phyloP scores from a whole-genome alignment of 1,140 invertebrate genomes.

The Nasonia vitripennis region DNA sequence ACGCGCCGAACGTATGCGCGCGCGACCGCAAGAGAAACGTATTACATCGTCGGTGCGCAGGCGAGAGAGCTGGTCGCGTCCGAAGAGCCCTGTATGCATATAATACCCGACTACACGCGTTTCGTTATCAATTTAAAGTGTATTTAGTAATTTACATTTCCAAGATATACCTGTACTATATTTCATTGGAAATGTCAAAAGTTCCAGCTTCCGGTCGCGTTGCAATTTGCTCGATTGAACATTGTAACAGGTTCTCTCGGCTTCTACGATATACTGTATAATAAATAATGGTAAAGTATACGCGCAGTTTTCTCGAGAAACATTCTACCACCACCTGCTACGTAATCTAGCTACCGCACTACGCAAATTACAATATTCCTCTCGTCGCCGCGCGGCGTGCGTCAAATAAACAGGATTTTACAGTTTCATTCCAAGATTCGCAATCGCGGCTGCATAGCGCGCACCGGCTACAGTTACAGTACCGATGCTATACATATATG shows the following conservation, averaged over 20 bases:
- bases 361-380: constrained; percentile 11
- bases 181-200: constrained; percentile 2
- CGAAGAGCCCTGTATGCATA: not conserved
- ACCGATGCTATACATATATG: not conserved
- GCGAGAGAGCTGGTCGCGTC: not conserved
- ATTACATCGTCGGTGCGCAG: not conserved
- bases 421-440: constrained; percentile 44
- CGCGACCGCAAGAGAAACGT: not conserved
- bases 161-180: not conserved
- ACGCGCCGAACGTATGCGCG: not conserved
- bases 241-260: too few species aligned
- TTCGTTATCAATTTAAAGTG: not conserved
- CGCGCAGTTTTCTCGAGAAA: too few species aligned
- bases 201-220: too few species aligned
- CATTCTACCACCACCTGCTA: too few species aligned
- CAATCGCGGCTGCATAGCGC: not conserved
- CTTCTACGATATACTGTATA: too few species aligned
- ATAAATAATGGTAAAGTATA: too few species aligned
- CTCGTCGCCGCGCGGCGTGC: not conserved
- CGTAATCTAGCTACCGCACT: too few species aligned
- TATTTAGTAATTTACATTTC: not conserved
- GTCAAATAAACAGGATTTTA: constrained; percentile 26
- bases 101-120: too few species aligned
- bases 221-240: too few species aligned
- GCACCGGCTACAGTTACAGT: not conserved